Percentiles rank a stretch among this genome's conserved stretches.
Evolutionary conservation across 1,140 invertebrate species (phyloP).

Genomic region (Ips typographus): DNA sequence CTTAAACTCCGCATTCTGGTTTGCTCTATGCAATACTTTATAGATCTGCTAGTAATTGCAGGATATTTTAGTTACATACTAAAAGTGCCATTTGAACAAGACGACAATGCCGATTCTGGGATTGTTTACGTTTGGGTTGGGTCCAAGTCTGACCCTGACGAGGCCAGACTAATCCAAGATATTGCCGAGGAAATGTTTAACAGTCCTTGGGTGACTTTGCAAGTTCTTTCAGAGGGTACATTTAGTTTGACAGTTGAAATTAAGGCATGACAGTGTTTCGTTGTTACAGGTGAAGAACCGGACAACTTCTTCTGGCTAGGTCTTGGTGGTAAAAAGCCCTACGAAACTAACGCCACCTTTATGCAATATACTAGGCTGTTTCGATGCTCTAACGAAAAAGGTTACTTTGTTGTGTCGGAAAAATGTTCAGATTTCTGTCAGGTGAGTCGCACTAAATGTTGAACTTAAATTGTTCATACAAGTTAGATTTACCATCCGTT

Average conservation of each 20-base stretch:
- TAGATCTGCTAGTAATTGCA: not conserved
- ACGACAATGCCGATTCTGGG: conserved; percentile 84
- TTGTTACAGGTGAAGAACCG: conserved; percentile 77
- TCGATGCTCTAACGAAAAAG: conserved; percentile 98
- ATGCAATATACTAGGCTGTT: conserved; percentile 95
- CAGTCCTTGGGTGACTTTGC: conserved; percentile 81
- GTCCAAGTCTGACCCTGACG: conserved; percentile 82
- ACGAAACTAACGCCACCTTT: conserved; percentile 89
- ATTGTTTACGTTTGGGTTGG: conserved; percentile 99
- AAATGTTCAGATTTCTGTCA: conserved; percentile 99
- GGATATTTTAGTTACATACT: conserved; percentile 79
- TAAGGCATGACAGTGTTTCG: not conserved
- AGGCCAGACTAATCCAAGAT: conserved; percentile 86
- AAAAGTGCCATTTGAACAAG: conserved; percentile 92
- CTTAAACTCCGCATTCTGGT: conserved; percentile 87
- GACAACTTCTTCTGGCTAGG: conserved; percentile 99
- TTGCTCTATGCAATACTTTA: conserved; percentile 39
- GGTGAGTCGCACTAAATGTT: conserved; percentile 55
- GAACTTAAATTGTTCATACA: not conserved
- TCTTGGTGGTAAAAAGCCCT: conserved; percentile 88
- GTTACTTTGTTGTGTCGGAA: conserved; percentile 98
- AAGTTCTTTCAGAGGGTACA: conserved; percentile 82
- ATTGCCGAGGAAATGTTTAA: conserved; percentile 95
- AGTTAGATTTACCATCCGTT: too few species aligned
- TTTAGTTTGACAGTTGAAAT: not conserved